Base-by-base conservation (phyloP, 2,797 vertebrate genomes). In the Anisognathus igniventris region DNA sequence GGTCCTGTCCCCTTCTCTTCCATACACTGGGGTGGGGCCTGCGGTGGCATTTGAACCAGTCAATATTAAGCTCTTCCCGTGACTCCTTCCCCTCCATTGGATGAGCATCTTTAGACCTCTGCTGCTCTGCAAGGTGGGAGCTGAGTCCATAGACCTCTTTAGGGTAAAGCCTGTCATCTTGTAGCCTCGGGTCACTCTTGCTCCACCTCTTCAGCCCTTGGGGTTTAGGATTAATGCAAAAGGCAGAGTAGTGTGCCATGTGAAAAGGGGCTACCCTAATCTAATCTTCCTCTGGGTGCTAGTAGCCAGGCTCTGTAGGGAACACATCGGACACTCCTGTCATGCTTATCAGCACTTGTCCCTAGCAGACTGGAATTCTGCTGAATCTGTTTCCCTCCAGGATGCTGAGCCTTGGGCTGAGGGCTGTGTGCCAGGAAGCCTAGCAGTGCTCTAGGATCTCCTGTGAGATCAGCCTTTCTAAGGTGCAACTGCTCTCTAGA, bases 81-180 rank as follows among this genome's bases (percentile, higher is more conserved):
- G 7, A 73, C 79, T 91, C 90, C 68, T 92, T 93, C 31, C n/a
- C 86, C 83, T 76, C 84, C 57, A 44, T 2, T 92, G 91, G 67
- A 79, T 88, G 85, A 92, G 68, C 85, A 70, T 47, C 91, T 92
- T 89, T 61, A 62, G 81, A 77, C 57, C 83, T 95, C 72, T 86
- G 50, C 90, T 95, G 95, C 92, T 96, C 80, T 76, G 56, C 87
- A 93, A 91, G 88, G 86, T 65, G 78, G 74, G 92, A 96, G 94
- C 94, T 88, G 91, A 95, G 87, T 91, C 62, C n/a, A 28, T 7
- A 88, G 73, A 90, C 76, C 90, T 79, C 6, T 2, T 54, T 72
- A 89, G 48, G 88, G 83, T 85, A 71, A 88, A 88, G 64, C 88
- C 77, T 76, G 50, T 92, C 65, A 77, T 61, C 60, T 35, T 79